Conservation (phyloP, 1,140 invertebrate species). For the Penaeus japonicus region DNA sequence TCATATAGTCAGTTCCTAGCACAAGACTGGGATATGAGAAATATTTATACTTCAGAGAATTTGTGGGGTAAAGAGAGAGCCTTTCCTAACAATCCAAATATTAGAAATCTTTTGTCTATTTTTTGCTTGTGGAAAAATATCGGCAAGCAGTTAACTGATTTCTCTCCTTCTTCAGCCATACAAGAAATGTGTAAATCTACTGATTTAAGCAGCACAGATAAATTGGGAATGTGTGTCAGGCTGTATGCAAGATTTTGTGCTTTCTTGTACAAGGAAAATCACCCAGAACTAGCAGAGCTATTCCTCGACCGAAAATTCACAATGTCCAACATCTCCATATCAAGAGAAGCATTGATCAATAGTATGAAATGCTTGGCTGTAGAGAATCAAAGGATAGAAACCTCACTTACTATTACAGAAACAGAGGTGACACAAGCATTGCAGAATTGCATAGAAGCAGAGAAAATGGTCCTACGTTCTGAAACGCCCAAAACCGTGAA, state of each 20-base stretch:
- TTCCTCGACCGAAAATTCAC: constrained; percentile 31
- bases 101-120: constrained; percentile 29
- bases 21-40: constrained; percentile 36
- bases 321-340: background rate
- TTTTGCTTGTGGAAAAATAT: constrained; percentile 44
- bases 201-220: constrained; percentile 10
- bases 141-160: background rate
- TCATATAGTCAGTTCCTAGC: background rate
- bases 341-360: background rate
- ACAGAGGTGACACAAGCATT: no score
- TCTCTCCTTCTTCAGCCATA: constrained; percentile 25
- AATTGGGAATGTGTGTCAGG: constrained; percentile 22
- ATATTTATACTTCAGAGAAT: constrained; percentile 26
- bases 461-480: no score
- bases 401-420: no score
- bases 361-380: no score
- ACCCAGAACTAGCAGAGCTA: constrained; percentile 14
- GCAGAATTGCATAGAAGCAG: no score
- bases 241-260: constrained; percentile 34
- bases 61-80: background rate
- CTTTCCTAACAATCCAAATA: background rate
- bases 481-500: no score
- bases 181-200: constrained; percentile 13
- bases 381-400: no score
- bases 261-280: constrained; percentile 40